Evolutionary conservation across 2,888 invertebrate genomes (phyloP).

Genomic region (Tenodera sinensis): DNA sequence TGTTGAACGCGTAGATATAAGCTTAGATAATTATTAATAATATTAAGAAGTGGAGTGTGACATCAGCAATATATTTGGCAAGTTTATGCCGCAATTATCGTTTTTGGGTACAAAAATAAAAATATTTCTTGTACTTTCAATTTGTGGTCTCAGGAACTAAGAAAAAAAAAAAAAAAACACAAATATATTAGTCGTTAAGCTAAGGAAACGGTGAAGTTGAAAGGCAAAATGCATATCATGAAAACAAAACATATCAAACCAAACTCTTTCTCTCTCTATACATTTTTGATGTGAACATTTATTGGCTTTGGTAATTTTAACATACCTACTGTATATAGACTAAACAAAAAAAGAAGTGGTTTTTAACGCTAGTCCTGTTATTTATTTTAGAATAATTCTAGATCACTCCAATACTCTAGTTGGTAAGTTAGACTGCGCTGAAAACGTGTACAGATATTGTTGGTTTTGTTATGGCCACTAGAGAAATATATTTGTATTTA

Average conservation of each 20-base stretch:
- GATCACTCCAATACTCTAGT: not conserved
- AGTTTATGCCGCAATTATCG: slow-evolving; percentile 8
- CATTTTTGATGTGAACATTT: slow-evolving; percentile 23
- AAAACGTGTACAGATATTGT: not conserved
- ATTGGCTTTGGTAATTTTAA: slow-evolving; percentile 8
- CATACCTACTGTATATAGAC: not conserved
- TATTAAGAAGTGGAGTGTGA: not conserved
- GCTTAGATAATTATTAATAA: not conserved
- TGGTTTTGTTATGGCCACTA: not conserved
- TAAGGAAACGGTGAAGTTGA: not conserved
- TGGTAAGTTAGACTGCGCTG: not conserved
- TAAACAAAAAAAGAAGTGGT: not conserved
- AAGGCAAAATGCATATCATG: slow-evolving; percentile 10
- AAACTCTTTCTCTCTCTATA: slow-evolving; percentile 8
- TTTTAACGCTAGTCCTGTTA: slow-evolving; percentile 4
- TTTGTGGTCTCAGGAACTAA: slow-evolving; percentile 26
- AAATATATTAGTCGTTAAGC: not conserved
- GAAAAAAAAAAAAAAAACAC: not conserved
- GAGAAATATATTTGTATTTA: not conserved
- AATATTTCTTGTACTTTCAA: slow-evolving; percentile 19
- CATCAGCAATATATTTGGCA: slow-evolving; percentile 7
- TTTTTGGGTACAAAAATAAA: slow-evolving; percentile 19
- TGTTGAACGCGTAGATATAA: not conserved
- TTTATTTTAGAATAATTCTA: not conserved
- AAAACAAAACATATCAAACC: not conserved